These are phyloP conservation scores for Synanthedon formicaeformis DNA, from an alignment of 2,888 invertebrate species.

Conservation along the genomic window DNA sequence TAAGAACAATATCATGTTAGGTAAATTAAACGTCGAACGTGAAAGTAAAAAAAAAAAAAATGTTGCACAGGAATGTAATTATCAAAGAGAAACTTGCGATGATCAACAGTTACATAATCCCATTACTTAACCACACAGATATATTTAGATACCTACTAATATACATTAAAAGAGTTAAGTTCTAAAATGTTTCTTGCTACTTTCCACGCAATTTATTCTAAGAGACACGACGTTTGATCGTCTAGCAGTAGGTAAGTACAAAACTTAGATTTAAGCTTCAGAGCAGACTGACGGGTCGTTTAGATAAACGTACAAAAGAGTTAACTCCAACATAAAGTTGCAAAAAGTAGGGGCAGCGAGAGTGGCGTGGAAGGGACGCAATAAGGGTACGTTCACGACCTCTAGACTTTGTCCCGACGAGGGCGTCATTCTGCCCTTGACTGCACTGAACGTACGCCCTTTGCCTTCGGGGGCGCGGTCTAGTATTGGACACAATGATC, in stretches of 20 bases:
- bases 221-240: too few relatives aligned
- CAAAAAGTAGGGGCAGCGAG: background rate
- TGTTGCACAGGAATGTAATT: background rate
- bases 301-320: background rate
- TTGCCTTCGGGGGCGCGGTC: slow-evolving; percentile 8
- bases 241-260: too few relatives aligned
- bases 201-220: too few relatives aligned
- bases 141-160: too few relatives aligned
- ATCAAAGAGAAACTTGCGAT: background rate
- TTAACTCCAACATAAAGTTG: slow-evolving; percentile 1
- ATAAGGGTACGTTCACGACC: slow-evolving; percentile 57
- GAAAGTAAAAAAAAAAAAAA: background rate
- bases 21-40: background rate
- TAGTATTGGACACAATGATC: background rate
- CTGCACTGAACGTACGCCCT: slow-evolving; percentile 40
- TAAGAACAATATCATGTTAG: too few relatives aligned
- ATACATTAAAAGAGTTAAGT: too few relatives aligned
- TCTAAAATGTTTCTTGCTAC: too few relatives aligned
- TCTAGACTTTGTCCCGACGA: slow-evolving; percentile 56
- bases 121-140: too few relatives aligned
- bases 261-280: background rate
- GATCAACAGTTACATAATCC: background rate
- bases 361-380: slow-evolving; percentile 22
- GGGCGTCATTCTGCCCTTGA: slow-evolving; percentile 60
- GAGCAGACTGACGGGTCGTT: background rate